phyloP scores from a whole-genome alignment of 2,797 vertebrate genomes.

The Xerus rutilus region DNA sequence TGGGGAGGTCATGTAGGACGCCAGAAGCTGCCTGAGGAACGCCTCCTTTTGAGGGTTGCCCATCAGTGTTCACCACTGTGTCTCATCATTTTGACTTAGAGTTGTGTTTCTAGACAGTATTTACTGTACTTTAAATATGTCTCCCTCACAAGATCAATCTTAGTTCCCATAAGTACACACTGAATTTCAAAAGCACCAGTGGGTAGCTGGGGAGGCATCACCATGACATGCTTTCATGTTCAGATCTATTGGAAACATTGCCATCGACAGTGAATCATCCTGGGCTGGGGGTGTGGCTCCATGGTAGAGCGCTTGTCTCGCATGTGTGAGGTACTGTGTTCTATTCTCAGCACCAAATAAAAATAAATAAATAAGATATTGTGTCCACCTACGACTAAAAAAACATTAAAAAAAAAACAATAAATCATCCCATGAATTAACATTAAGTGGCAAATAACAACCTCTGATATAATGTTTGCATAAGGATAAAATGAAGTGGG shows the following conservation, averaged over 20 bases:
- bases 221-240: neutral
- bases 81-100: neutral
- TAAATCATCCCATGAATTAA: neutral
- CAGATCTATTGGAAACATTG: neutral
- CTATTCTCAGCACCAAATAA: no score
- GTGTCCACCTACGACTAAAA: no score
- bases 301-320: no score
- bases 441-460: neutral
- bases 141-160: neutral
- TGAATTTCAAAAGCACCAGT: neutral
- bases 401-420: neutral
- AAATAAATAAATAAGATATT: no score
- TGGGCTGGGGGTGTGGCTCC: no score
- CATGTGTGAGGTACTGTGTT: no score
- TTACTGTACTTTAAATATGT: neutral
- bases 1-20: no score
- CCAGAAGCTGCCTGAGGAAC: accelerated
- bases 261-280: neutral
- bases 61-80: no score
- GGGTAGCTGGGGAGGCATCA: neutral
- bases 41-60: neutral
- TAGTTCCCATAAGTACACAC: neutral
- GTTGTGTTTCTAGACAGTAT: neutral
- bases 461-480: neutral
- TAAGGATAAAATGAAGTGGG: neutral